Conservation (phyloP, 2,888 invertebrate genomes). For the Gastrophysa polygoni region DNA sequence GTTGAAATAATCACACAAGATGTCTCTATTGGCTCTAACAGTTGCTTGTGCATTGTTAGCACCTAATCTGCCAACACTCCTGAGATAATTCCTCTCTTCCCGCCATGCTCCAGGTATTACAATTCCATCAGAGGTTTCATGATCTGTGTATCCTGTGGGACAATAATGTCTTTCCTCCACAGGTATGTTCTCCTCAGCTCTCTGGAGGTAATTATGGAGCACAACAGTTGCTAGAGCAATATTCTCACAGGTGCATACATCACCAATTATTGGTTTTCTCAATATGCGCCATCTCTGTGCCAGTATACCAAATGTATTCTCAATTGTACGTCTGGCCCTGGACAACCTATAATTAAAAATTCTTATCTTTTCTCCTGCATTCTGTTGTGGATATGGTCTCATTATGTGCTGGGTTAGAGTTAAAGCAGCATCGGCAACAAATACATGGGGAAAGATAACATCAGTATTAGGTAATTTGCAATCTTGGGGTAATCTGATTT, state of each 20-base stretch:
- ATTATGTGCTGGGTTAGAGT: conserved; percentile 14
- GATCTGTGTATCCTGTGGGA: conserved; percentile 12
- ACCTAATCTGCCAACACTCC: background rate
- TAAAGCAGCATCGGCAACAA: conserved; percentile 21
- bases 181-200: conserved; percentile 8
- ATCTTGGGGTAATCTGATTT: background rate
- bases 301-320: conserved; percentile 9
- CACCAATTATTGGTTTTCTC: conserved; percentile 23
- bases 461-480: conserved; percentile 4
- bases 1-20: background rate
- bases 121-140: conserved; percentile 1
- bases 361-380: background rate
- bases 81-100: conserved; percentile 22
- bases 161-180: background rate
- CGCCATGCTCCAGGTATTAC: conserved; percentile 13
- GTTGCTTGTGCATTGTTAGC: background rate
- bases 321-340: background rate
- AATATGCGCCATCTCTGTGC: conserved; percentile 6
- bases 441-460: conserved; percentile 7
- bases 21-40: background rate
- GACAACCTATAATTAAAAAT: conserved; percentile 13
- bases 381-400: conserved; percentile 6
- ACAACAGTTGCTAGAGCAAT: conserved; percentile 22
- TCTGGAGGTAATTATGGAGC: conserved; percentile 34
- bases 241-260: conserved; percentile 22